Base-by-base conservation (phyloP, 2,113 vertebrate genomes). In the Hirundichthys speculiger region DNA sequence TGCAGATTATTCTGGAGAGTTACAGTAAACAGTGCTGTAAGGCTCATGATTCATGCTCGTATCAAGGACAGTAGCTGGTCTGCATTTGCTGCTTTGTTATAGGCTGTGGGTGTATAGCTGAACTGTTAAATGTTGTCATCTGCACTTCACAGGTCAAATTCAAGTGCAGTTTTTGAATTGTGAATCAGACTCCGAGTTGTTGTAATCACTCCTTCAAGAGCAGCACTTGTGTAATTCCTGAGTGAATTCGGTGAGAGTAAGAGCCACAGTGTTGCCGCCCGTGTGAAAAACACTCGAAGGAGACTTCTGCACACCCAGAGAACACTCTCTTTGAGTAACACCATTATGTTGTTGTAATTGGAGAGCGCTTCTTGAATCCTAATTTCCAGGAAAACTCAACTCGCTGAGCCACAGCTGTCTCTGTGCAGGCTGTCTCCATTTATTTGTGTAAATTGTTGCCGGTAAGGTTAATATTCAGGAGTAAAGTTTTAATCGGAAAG, bases 151-250 rank as follows among this genome's bases (percentile, higher is more conserved):
- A 25, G 46, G 46, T 54, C 67, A 49, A 27, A 76, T 69, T 56
- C 41, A 34, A 58, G 51, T 30, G 12, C 49, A 58, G 8, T 19
- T 30, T 43, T 30, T 43, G 40, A 34, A 49, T n/a, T 43, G 51
- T 45, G 47, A 75, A 75, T 66, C 53, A 25, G 30, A 62, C 70
- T 66, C 51, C 25, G 45, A 57, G 43, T 40, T 53, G 54, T 49
- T 48, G 65, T 61, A 56, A 60, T 77, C 18, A 49, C 45, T 72
- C 45, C 38, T 77, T 69, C 25, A 60, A 66, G 52, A 72, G 47
- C 34, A n/a, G 4, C 56, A 50, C 49, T 64, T 13, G 39, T 49
- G 2, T 56, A 53, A 56, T 41, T 68, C 51, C 40, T 18, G 30
- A 22, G 59, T 20, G 53, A 25, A 25, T 45, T 59, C 39, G 13